Percentiles rank a stretch among this genome's conserved stretches.
These are phyloP conservation scores for Telenomus remus DNA, from an alignment of 1,140 invertebrate genomes.

Conservation along the genomic window DNA sequence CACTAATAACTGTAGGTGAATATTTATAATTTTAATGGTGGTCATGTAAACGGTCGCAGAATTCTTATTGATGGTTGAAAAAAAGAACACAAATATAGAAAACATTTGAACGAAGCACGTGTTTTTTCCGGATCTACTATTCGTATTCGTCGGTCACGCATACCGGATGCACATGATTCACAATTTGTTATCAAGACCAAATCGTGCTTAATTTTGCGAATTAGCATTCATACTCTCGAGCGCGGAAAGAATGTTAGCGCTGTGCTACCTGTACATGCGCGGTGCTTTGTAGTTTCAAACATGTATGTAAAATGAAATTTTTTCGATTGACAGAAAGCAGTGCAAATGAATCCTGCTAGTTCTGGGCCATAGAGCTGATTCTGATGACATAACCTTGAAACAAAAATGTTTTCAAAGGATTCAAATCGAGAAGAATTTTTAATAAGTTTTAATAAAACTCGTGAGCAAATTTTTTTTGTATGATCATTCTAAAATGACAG, in stretches of 20 bases:
- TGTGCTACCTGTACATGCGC: slow-evolving; percentile 5
- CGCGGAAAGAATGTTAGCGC: slow-evolving; percentile 26
- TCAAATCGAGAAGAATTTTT: too few relatives aligned
- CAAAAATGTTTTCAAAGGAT: too few relatives aligned
- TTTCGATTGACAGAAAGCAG: too few relatives aligned
- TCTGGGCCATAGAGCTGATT: slow-evolving; percentile 16
- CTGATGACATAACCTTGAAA: slow-evolving; percentile 38
- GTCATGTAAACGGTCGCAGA: too few relatives aligned
- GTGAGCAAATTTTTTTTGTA: slow-evolving; percentile 17
- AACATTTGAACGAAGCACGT: not conserved
- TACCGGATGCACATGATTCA: slow-evolving; percentile 11
- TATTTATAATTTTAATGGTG: too few relatives aligned
- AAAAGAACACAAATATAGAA: too few relatives aligned
- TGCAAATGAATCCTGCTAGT: slow-evolving; percentile 27
- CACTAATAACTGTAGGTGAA: too few relatives aligned
- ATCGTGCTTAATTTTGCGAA: slow-evolving; percentile 19
- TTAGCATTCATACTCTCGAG: slow-evolving; percentile 26
- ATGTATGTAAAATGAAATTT: slow-evolving; percentile 18
- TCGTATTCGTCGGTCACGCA: slow-evolving; percentile 16
- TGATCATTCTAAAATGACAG: too few relatives aligned
- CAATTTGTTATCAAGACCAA: slow-evolving; percentile 20
- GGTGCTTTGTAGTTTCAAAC: not conserved
- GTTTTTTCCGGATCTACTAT: slow-evolving; percentile 1
- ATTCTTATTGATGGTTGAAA: too few relatives aligned
- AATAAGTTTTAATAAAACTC: too few relatives aligned